Conservation (phyloP, 2,113 vertebrate genomes). For the Nycticorax nycticorax region DNA sequence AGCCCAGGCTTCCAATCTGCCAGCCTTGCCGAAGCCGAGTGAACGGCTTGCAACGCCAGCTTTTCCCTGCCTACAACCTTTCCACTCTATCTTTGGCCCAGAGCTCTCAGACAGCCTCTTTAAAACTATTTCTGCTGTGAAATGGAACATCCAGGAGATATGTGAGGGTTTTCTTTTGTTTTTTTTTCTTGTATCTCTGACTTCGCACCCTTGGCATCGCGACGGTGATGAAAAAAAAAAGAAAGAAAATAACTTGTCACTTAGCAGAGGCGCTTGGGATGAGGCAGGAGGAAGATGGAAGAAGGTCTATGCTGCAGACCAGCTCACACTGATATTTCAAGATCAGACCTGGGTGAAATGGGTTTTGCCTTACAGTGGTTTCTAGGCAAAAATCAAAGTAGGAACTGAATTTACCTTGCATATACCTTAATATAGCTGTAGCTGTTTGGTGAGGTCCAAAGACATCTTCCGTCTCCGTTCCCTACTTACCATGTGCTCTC, state of each 20-base stretch:
- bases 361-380: not conserved
- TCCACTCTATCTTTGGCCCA: not conserved
- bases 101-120: not conserved
- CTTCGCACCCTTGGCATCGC: no score
- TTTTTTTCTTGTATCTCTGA: not conserved
- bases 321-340: not conserved
- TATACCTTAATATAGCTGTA: rapidly evolving
- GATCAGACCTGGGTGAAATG: not conserved
- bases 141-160: not conserved
- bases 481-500: not conserved
- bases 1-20: not conserved
- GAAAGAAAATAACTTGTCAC: not conserved
- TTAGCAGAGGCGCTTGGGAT: not conserved
- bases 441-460: not conserved
- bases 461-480: not conserved
- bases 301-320: not conserved
- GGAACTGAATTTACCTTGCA: not conserved
- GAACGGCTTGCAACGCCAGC: not conserved
- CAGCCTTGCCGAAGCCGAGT: not conserved
- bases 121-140: not conserved
- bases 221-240: rapidly evolving
- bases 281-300: not conserved
- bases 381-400: not conserved
- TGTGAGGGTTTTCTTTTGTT: not conserved
- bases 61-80: not conserved